Evolutionary conservation across 2,797 vertebrate species (phyloP), one percentile per base, ranked within the genome.

Genomic region (Eutrigla gurnardus): DNA sequence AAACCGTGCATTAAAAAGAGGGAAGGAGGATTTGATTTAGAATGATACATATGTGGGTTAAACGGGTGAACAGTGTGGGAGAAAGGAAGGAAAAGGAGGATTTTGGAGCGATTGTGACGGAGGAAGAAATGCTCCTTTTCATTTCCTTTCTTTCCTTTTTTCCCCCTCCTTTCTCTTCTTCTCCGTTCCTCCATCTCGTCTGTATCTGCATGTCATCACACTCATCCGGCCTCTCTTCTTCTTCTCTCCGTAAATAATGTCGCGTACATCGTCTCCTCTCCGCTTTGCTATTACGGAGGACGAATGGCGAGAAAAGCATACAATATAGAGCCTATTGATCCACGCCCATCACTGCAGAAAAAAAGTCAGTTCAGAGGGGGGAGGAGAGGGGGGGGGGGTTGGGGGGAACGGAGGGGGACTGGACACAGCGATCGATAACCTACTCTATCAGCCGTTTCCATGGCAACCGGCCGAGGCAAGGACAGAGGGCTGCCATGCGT

Each of bases 361-460:
- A 95, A 96, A 95, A 92, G 91, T 89, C 86, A 84, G 94, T 92
- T 94, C 91, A 89, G 93, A 25, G 86, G 91, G 89, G 86, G 52
- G 71, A 79, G 86, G 84, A 76, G 62, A 60, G 6, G 37, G 75
- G 68, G 86, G 86, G 86, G 79, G 84, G 45, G 45, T 7, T 53
- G 72, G 81, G 86, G 25, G 85, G 81, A 65, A 65, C 11, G 45
- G 75, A 71, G 87, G 86, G 87, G 80, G 85, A 94, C 94, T 94
- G 95, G 95, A 95, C 94, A 93, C 92, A 45, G 88, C 94, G 93
- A 95, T 96, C 95, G 90, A 96, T 96, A 94, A 91, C 91, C 91
- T 94, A 94, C 94, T 95, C 94, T 93, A 95, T 95, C 94, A 95
- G 94, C 87, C 88, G 94, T 95, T 95, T 92, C 95, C 93, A 95